These are phyloP conservation scores for Amorpha juglandis DNA, from an alignment of 2,888 invertebrate genomes.

Conservation along the genomic window DNA sequence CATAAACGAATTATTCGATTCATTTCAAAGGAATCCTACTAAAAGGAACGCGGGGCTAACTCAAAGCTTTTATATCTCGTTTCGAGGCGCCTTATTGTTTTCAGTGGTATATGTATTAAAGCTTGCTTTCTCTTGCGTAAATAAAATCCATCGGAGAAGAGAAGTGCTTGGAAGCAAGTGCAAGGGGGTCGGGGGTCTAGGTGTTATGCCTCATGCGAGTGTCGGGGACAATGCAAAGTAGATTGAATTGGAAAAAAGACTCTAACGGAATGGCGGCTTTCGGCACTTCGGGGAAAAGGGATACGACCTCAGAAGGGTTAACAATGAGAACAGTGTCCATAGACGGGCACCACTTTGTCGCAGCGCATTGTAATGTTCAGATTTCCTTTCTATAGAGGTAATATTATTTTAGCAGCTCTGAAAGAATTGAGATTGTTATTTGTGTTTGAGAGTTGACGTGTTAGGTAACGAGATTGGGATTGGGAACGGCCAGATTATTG, in stretches of 20 bases:
- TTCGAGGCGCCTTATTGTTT: conserved; percentile 82
- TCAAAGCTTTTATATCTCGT: conserved; percentile 84
- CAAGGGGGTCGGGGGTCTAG: conserved; percentile 68
- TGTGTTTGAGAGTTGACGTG: conserved; percentile 11
- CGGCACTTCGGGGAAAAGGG: conserved; percentile 68
- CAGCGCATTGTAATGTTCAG: conserved; percentile 33
- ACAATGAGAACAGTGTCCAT: conserved; percentile 71
- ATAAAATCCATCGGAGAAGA: conserved; percentile 79
- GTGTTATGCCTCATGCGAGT: conserved; percentile 83
- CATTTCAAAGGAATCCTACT: conserved; percentile 82
- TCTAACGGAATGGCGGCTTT: conserved; percentile 75
- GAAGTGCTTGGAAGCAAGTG: conserved; percentile 76
- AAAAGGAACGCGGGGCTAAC: conserved; percentile 80
- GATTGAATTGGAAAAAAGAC: conserved; percentile 84
- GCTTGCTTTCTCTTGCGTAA: conserved; percentile 83
- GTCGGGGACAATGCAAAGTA: conserved; percentile 82
- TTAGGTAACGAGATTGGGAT: conserved; percentile 13
- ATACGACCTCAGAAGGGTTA: conserved; percentile 69
- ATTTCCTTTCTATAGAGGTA: conserved; percentile 27
- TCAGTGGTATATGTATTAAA: conserved; percentile 81
- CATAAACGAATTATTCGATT: conserved; percentile 83
- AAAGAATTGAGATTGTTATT: conserved; percentile 24
- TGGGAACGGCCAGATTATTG: not conserved
- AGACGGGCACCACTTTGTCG: conserved; percentile 51
- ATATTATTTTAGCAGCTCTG: conserved; percentile 21